Evolutionary conservation across 2,113 vertebrate genomes (phyloP), one percentile per base, ranked within the genome.

Genomic region (Tinamus guttatus): DNA sequence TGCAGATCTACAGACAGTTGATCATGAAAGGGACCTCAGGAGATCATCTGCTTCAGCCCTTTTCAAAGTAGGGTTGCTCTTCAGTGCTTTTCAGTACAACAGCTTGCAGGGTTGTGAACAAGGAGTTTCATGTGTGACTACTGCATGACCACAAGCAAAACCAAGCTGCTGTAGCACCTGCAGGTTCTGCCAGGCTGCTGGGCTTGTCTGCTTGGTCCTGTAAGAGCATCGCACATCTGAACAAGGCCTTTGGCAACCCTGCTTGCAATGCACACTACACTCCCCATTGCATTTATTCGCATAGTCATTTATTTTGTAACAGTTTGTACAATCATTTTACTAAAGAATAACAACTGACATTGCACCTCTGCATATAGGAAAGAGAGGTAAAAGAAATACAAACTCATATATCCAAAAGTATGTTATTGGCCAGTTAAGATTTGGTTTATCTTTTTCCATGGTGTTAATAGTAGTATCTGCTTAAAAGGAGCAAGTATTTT

Each of bases 211-310:
- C 2, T 28, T 41, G 40, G n/a, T 41, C 34, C 81, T 56, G 38
- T 56, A 34, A 47, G 21, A 1, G 0, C 24, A 27, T 9, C 1
- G 2, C 24, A 4, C 38, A 41, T 34, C 65, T 52, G 16, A 9
- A 8, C 7, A n/a, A 45, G 36, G 51, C 62, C 43, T n/a, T n/a
- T 65, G 34, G 30, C 41, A 70, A 25, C 7, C 8, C 40, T 3
- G 21, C 47, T 6, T 52, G 54, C 70, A 45, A 21, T 34, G 30
- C 0, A 0, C 16, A 19, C 81, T 59, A 18, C 20, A 0, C 36
- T 76, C 13, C 51, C 24, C 10, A 0, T 34, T 28, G 22, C 17
- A 6, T 38, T 52, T 32, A 36, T 38, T 68, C 30, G 28, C 62
- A 8, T 77, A 7, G 36, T 4, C 8, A 5, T 74, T 74, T 82